Percentiles rank a stretch among this genome's conserved stretches.
Evolutionary conservation across 2,888 invertebrate genomes (phyloP).

Genomic region (Dynastes maya): DNA sequence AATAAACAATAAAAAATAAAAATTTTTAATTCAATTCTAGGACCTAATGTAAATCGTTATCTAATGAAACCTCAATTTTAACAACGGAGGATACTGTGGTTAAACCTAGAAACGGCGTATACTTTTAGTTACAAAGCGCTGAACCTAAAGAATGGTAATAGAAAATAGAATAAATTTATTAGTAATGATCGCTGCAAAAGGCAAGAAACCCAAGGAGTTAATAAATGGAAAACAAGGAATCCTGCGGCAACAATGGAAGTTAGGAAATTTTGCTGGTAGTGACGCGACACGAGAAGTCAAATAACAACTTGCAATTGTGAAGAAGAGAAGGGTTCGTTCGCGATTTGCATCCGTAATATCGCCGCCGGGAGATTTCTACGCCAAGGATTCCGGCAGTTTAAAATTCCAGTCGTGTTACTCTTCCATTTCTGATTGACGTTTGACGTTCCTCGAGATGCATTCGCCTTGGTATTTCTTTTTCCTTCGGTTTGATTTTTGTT

Average conservation of each 20-base stretch:
- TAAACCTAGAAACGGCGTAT: no score
- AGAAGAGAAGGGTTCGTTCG: conserved; percentile 31
- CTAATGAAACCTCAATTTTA: no score
- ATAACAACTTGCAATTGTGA: conserved; percentile 45
- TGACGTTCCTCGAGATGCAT: conserved; percentile 28
- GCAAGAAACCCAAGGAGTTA: background rate
- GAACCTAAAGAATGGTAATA: no score
- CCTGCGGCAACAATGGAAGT: conserved; percentile 2
- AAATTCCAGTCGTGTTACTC: conserved; percentile 39
- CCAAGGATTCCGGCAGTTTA: conserved; percentile 16
- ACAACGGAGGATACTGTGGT: no score
- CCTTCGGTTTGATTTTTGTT: conserved; percentile 13
- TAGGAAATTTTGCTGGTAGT: conserved; percentile 14
- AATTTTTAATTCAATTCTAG: no score
- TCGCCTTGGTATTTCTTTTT: background rate
- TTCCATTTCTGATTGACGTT: conserved; percentile 39
- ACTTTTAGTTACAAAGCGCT: no score
- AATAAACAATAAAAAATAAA: no score
- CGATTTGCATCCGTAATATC: conserved; percentile 44
- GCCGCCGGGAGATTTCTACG: background rate
- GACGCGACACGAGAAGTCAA: conserved; percentile 34
- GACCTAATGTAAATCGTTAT: no score
- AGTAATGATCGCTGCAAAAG: background rate
- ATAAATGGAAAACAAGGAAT: conserved; percentile 24
- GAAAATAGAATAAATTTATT: no score